Base-by-base conservation (phyloP, 2,797 vertebrate genomes). In the Clarias platycephalus region DNA sequence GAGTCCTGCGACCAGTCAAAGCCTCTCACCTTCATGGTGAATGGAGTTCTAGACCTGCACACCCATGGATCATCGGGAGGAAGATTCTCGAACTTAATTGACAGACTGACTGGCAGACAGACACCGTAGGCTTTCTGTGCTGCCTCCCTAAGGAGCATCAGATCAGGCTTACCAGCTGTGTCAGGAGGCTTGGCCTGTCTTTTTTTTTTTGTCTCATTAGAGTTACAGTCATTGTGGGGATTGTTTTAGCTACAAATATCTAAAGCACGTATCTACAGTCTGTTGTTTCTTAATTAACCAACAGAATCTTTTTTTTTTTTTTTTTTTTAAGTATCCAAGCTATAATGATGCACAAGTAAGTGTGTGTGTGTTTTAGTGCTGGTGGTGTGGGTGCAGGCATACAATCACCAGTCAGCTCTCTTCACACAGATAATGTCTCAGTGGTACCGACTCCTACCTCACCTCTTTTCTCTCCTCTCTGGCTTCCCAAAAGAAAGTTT, bases 51-150 rank as follows among this genome's bases (percentile, higher is more conserved):
- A 83, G 81, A 85, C 85, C 67, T 86, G 40, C 49, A 40, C n/a
- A 20, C 16, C 63, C 76, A 75, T 80, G 68, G 67, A 57, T 66
- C 68, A 40, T 67, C 44, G 37, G 49, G 82, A 83, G 64, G 64
- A 67, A 68, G 81, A 68, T 83, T n/a, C 68, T 76, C 18, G 83
- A 85, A 89, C 87, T 87, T 63, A 74, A 90, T 87, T 89, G 89
- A 91, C 91, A 93, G 90, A 88, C 90, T 88, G 88, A 89, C 86
- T 34, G 87, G 90, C 85, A 70, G 82, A 88, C 70, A 85, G 83
- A 87, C 72, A 90, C 88, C 85, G 89, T 88, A 84, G 83, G 66
- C 75, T 89, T 88, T 85, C 71, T 49, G 26, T 67, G 44, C 49
- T 31, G 13, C 57, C 84, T 86, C 81, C 86, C 86, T 26, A 72